These are phyloP conservation scores for Lottia scabra DNA, from an alignment of 2,888 invertebrate genomes.

Conservation along the genomic window DNA sequence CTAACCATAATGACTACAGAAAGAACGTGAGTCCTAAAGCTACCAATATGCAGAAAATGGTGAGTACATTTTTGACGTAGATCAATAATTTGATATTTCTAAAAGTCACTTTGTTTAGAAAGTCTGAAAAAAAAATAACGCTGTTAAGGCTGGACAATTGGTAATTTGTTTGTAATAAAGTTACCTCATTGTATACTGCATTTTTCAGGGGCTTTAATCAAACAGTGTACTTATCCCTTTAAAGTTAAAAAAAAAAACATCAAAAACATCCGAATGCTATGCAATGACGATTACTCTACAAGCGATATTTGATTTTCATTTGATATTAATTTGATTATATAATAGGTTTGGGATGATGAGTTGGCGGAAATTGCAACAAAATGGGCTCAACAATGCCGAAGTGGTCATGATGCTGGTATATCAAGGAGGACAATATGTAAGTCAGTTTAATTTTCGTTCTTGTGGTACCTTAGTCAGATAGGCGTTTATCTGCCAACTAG, in stretches of 20 bases:
- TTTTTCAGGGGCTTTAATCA: no score
- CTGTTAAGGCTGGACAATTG: no score
- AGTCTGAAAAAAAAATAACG: no score
- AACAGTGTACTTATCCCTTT: not conserved
- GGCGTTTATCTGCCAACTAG: no score
- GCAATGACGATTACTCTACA: no score
- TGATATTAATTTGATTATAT: not conserved
- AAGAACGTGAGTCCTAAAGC: not conserved
- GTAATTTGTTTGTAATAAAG: no score
- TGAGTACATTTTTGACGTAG: not conserved
- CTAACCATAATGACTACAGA: not conserved
- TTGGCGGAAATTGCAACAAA: constrained; percentile 7
- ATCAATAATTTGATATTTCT: no score
- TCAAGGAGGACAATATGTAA: not conserved
- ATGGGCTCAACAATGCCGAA: constrained; percentile 5
- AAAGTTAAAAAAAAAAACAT: no score
- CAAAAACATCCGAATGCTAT: no score
- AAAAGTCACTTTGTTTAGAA: no score
- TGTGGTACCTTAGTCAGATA: no score
- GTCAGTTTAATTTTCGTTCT: not conserved
- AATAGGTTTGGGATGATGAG: constrained; percentile 10
- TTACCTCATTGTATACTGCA: no score
- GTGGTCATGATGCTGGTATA: not conserved
- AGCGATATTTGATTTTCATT: not conserved
- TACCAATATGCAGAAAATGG: not conserved